phyloP scores from a whole-genome alignment of 2,113 vertebrate genomes.

The Ailurus styani region DNA sequence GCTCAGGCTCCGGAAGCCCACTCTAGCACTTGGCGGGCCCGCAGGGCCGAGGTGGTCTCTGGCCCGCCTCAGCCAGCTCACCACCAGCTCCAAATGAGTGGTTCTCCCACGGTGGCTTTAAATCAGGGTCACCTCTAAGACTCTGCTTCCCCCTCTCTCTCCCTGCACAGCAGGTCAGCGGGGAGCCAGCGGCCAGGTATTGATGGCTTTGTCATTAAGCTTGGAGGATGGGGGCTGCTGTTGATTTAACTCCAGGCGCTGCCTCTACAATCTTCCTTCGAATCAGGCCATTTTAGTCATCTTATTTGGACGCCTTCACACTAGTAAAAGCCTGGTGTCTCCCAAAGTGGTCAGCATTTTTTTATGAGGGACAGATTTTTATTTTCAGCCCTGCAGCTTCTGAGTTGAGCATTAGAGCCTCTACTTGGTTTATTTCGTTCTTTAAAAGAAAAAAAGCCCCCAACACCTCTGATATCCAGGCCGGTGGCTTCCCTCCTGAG shows the following conservation, averaged over 20 bases:
- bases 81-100: constrained; percentile 44
- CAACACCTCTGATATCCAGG: constrained; percentile 68
- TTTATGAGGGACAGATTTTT: constrained; percentile 71
- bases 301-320: constrained; percentile 67
- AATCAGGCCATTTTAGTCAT: constrained; percentile 71
- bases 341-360: constrained; percentile 71
- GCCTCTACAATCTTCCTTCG: constrained; percentile 64
- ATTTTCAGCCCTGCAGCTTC: constrained; percentile 72
- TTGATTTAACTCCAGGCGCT: constrained; percentile 75
- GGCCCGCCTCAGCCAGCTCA: neutral
- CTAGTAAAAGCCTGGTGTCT: constrained; percentile 61
- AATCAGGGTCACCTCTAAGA: constrained; percentile 74
- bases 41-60: constrained; percentile 36
- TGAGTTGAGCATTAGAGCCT: constrained; percentile 73
- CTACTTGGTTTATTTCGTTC: constrained; percentile 72
- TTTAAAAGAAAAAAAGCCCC: constrained; percentile 68
- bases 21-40: neutral
- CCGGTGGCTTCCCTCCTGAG: constrained; percentile 71
- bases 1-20: neutral
- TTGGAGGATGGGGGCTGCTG: constrained; percentile 61
- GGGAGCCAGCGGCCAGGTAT: constrained; percentile 69
- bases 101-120: constrained; percentile 59
- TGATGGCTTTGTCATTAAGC: constrained; percentile 76
- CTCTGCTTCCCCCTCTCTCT: neutral
- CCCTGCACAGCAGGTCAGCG: constrained; percentile 53